Evolutionary conservation across 1,140 invertebrate species (phyloP).

Genomic region (Anastrepha obliqua): DNA sequence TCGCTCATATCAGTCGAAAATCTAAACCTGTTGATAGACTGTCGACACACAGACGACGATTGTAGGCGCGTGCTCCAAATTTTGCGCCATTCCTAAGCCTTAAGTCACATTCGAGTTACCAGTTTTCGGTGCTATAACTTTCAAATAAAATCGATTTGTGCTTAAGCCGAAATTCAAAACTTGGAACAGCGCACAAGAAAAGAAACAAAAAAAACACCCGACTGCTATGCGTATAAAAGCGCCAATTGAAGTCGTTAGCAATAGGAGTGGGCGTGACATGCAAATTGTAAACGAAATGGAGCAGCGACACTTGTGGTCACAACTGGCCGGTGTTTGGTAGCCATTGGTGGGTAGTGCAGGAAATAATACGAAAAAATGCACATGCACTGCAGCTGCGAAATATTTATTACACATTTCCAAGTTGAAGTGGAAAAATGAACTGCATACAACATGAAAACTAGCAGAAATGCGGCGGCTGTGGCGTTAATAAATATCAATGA

Average conservation of each 20-base stretch:
- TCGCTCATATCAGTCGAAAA: not conserved
- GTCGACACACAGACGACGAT: conserved; percentile 29
- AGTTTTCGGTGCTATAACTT: not conserved
- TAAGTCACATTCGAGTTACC: not conserved
- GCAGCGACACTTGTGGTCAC: conserved; percentile 39
- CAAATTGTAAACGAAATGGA: conserved; percentile 27
- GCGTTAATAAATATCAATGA: conserved; percentile 5
- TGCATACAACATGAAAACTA: not conserved
- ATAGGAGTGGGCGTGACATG: conserved; percentile 33
- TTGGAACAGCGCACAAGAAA: not conserved
- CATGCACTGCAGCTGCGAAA: not conserved
- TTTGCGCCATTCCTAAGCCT: conserved; percentile 3
- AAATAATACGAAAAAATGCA: not conserved
- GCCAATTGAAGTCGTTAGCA: not conserved
- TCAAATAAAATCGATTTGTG: conserved; percentile 28
- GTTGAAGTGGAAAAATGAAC: conserved; percentile 4
- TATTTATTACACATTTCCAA: not conserved
- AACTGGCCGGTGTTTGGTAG: not conserved
- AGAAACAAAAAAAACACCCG: not conserved
- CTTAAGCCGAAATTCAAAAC: not conserved
- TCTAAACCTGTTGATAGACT: conserved; percentile 29
- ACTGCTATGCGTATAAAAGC: conserved; percentile 1
- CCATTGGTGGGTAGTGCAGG: conserved; percentile 13
- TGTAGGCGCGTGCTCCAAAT: conserved; percentile 47
- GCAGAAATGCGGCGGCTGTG: not conserved